A percentile compares a stretch with the other conserved stretches of the same genome.
Evolutionary conservation across 2,888 invertebrate species (phyloP).

Genomic region (Himalopsyche tibetana): DNA sequence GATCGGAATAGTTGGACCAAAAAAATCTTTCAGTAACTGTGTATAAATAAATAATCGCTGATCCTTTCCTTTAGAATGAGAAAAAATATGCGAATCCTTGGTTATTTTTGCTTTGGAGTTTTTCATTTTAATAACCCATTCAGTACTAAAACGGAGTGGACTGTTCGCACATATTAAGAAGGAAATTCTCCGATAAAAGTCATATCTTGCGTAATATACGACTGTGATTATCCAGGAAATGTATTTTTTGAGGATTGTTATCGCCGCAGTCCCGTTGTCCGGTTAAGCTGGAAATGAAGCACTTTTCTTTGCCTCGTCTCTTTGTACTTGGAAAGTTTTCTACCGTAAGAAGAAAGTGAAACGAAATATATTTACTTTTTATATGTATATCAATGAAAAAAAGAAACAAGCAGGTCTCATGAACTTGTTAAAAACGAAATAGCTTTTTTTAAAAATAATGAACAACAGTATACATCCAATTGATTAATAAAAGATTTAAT

Average conservation of each 20-base stretch:
- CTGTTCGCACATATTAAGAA: constrained; percentile 17
- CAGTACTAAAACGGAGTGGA: not conserved
- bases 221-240: constrained; percentile 22
- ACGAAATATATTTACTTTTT: constrained; percentile 24
- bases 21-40: too few species aligned
- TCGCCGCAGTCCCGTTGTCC: constrained; percentile 27
- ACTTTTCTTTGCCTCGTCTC: constrained; percentile 18
- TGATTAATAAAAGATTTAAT: too few species aligned
- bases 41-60: too few species aligned
- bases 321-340: not conserved
- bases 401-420: not conserved
- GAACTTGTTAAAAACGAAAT: too few species aligned
- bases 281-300: constrained; percentile 38
- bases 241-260: constrained; percentile 35
- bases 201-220: constrained; percentile 32
- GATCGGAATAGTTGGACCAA: too few species aligned
- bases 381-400: not conserved
- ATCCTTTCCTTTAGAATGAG: not conserved
- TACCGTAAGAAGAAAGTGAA: not conserved
- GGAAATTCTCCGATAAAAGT: constrained; percentile 36
- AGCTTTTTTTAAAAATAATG: too few species aligned
- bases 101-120: not conserved
- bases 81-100: not conserved
- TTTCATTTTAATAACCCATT: not conserved
- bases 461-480: too few species aligned